Conservation (phyloP, 1,140 invertebrate genomes). For the Panulirus ornatus region DNA sequence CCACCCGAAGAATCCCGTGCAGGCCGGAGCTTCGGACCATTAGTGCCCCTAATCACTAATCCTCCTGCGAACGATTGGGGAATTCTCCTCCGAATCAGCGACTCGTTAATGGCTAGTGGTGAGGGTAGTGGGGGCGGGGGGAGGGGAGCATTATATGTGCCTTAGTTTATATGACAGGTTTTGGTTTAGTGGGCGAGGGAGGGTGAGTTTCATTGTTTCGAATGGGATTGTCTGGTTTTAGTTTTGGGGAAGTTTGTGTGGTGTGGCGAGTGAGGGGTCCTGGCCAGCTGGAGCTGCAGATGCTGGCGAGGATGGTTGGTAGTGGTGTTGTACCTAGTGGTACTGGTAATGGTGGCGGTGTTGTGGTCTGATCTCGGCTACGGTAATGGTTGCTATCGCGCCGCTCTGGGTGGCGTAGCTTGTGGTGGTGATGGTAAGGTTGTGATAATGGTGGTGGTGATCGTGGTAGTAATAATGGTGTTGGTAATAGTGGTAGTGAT, state of each 20-base stretch:
- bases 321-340: no score
- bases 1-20: neutral
- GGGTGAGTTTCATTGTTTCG: neutral
- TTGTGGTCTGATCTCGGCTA: no score
- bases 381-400: no score
- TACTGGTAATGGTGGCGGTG: no score
- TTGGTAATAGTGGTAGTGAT: no score
- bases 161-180: conserved; percentile 13
- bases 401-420: no score
- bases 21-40: neutral
- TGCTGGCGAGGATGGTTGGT: neutral
- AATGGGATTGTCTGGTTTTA: neutral
- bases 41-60: conserved; percentile 15
- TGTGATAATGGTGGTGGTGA: no score
- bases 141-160: neutral
- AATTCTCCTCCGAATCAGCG: conserved; percentile 11
- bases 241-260: neutral
- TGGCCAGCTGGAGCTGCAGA: no score
- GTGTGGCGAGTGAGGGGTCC: neutral
- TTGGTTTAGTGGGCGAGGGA: neutral
- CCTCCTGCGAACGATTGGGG: neutral
- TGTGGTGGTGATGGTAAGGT: no score
- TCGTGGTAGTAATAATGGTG: no score
- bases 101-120: neutral
- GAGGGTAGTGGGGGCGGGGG: no score